Conservation (phyloP, 2,797 vertebrate species). For the Cirrhinus molitorella region DNA sequence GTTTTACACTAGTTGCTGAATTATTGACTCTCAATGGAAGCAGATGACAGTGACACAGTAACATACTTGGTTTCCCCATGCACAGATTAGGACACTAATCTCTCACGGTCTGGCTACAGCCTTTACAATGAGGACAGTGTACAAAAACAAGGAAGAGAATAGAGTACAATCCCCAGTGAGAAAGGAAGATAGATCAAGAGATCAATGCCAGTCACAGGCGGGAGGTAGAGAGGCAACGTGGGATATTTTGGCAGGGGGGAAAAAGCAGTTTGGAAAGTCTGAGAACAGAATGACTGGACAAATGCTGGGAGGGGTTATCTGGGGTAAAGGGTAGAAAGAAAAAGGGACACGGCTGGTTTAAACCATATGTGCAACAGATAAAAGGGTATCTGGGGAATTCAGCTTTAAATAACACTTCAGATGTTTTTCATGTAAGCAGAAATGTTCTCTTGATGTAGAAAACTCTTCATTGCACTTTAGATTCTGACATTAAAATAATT, state of each 20-base stretch:
- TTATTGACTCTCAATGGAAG: background rate
- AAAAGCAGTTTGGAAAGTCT: constrained; percentile 9
- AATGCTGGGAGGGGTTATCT: constrained; percentile 12
- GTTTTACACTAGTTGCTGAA: background rate
- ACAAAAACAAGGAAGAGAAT: constrained; percentile 18
- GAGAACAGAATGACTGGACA: background rate
- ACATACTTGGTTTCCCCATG: background rate
- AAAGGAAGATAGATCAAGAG: background rate
- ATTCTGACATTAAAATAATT: background rate
- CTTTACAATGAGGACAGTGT: constrained; percentile 17
- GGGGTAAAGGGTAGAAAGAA: constrained; percentile 35
- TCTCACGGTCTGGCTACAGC: constrained; percentile 11
- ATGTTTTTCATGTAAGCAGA: background rate
- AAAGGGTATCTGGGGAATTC: constrained; percentile 4
- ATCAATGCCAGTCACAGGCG: background rate
- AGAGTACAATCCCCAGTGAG: background rate
- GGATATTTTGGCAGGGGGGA: background rate
- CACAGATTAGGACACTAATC: constrained; percentile 15
- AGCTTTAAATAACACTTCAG: background rate
- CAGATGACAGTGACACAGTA: background rate
- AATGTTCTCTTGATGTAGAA: background rate
- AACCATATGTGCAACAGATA: background rate
- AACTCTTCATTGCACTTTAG: background rate
- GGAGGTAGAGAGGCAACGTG: background rate
- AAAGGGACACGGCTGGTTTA: background rate